Evolutionary conservation across 2,888 invertebrate species (phyloP).

Genomic region (Heliconius ethilla): DNA sequence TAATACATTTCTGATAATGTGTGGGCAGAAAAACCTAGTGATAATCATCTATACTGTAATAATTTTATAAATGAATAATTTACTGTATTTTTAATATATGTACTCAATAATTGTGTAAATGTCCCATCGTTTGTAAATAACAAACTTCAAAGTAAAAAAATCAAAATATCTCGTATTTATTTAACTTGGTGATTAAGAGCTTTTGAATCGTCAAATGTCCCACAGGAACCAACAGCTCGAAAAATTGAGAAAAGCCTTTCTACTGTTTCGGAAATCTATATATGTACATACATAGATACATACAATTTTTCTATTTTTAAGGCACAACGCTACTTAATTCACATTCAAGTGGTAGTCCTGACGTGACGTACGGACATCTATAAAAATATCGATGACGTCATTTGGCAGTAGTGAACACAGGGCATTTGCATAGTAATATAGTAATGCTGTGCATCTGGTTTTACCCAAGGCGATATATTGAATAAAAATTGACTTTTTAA

Average conservation of each 20-base stretch:
- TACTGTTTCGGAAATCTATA: not conserved
- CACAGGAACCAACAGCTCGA: too few species aligned
- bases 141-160: too few species aligned
- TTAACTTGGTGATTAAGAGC: too few species aligned
- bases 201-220: too few species aligned
- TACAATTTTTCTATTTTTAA: not conserved
- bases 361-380: conserved; percentile 29
- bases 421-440: conserved; percentile 61
- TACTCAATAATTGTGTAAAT: too few species aligned
- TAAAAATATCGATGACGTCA: conserved; percentile 60
- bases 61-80: too few species aligned
- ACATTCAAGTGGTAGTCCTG: conserved; percentile 23
- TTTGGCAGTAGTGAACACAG: conserved; percentile 58
- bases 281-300: not conserved
- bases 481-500: conserved; percentile 11
- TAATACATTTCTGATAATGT: not conserved
- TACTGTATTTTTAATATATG: too few species aligned
- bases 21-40: not conserved
- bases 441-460: conserved; percentile 34
- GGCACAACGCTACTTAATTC: conserved; percentile 2
- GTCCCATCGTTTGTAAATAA: too few species aligned
- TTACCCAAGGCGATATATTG: conserved; percentile 9
- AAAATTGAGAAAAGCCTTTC: not conserved
- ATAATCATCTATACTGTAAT: too few species aligned
- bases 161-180: too few species aligned